Base-by-base conservation (phyloP, 2,113 vertebrate species). In the Formicarius rufipectus region DNA sequence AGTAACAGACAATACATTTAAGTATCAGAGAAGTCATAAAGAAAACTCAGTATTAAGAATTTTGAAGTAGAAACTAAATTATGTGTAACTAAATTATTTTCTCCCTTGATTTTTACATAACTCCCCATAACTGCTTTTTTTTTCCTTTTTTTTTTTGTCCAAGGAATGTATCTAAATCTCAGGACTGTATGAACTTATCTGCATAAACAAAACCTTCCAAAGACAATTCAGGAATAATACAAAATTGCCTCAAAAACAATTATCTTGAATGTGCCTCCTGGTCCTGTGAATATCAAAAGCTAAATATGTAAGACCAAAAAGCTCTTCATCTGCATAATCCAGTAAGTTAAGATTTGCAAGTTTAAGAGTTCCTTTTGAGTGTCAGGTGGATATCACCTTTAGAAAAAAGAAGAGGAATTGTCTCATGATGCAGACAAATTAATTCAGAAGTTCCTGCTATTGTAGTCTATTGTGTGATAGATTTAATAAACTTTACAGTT, bases 21-120 rank as follows among this genome's bases (percentile, higher is more conserved):
- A 85, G 47, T 49, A 95, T 63, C 68, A 83, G 58, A 83, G 24
- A 50, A 88, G 17, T 86, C 50, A 74, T 69, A 95, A 86, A 95
- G n/a, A 24, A 90, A 53, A 18, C 25, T 80, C 23, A 59, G 45
- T 67, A 42, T 59, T 62, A 76, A 68, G 55, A 67, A 50, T 86
- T 95, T 77, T 84, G 79, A 88, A 90, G 42, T 21, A 88, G 55
- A 88, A 94, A 80, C 50, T 88, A 86, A 83, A 86, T 90, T 74
- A 90, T 22, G 59, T 27, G 90, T 90, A 90, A 86, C 37, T 71
- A 90, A 90, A 62, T 77, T 63, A 66, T 86, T 56, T 88, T 21
- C 25, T 88, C 23, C 40, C 42, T 22, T 33, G 45, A 45, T 87
- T 96, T 93, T 93, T 81, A 55, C 33, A 53, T 45, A 53, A 66